A percentile compares a stretch with the other conserved stretches of the same genome.
Conservation (phyloP, 2,113 vertebrate genomes). For the Paralichthys olivaceus region DNA sequence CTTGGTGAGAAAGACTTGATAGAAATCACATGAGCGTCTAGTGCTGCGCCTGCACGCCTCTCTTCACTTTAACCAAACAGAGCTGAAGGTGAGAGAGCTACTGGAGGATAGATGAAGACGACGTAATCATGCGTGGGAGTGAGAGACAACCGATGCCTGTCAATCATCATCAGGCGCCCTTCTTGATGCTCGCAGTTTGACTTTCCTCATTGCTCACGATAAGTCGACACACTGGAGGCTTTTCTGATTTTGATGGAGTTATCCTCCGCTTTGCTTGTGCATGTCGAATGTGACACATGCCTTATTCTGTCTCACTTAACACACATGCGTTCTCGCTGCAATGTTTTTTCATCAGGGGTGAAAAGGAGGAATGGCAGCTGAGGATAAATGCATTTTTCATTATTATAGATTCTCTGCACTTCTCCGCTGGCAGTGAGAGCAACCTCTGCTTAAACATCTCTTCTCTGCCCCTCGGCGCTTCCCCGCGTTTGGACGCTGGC, state of each 20-base stretch:
- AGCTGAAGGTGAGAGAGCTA: constrained; percentile 76
- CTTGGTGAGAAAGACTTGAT: constrained; percentile 57
- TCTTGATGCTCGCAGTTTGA: constrained; percentile 63
- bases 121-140: constrained; percentile 73
- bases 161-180: constrained; percentile 76
- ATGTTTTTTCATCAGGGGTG: constrained; percentile 33
- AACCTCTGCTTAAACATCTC: constrained; percentile 94
- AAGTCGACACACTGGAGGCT: constrained; percentile 42
- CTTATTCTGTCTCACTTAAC: constrained; percentile 63
- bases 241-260: constrained; percentile 44
- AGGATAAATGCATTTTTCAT: constrained; percentile 82
- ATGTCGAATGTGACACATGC: constrained; percentile 70
- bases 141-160: constrained; percentile 70
- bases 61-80: constrained; percentile 75
- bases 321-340: constrained; percentile 45
- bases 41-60: constrained; percentile 65
- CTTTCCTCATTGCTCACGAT: constrained; percentile 62
- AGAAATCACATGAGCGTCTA: constrained; percentile 55
- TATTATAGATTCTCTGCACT: constrained; percentile 81
- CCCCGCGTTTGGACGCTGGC: constrained; percentile 90
- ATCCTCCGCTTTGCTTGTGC: constrained; percentile 55
- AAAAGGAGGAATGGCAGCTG: constrained; percentile 66
- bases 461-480: constrained; percentile 90
- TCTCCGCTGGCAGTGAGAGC: constrained; percentile 87
- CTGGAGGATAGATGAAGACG: constrained; percentile 68